These are phyloP conservation scores for Myotis findleyi DNA, from an alignment of 2,797 vertebrate species.

Conservation along the genomic window DNA sequence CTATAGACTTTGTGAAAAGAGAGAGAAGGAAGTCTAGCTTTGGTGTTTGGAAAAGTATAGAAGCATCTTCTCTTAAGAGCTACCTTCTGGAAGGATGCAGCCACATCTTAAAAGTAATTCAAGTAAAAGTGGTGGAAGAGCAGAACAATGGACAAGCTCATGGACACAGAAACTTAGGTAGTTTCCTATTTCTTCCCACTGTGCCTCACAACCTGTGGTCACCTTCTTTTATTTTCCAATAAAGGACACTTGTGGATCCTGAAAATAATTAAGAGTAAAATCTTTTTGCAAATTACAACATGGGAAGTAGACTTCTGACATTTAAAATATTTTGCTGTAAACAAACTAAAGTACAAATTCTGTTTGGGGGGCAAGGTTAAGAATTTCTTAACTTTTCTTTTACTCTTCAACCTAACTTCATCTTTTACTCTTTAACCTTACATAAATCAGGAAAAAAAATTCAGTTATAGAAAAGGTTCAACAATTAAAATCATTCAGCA, in stretches of 20 bases:
- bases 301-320: not conserved
- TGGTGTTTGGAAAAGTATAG: conserved; percentile 52
- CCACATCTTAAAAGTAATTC: not conserved
- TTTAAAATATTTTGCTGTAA: conserved; percentile 28
- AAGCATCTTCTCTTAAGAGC: not conserved
- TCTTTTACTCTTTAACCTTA: not conserved
- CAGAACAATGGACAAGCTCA: not conserved
- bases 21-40: not conserved
- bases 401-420: conserved; percentile 10
- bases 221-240: not conserved
- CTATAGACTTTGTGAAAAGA: not conserved
- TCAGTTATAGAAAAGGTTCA: conserved; percentile 35
- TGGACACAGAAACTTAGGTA: not conserved
- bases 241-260: not conserved
- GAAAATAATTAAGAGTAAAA: conserved; percentile 56
- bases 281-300: not conserved
- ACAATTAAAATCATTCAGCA: conserved; percentile 32
- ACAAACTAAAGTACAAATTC: conserved; percentile 29
- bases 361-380: not conserved
- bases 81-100: conserved; percentile 2
- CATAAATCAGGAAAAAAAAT: conserved; percentile 7
- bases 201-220: not conserved
- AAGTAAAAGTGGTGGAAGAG: not conserved
- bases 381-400: not conserved
- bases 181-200: not conserved